A percentile compares a stretch with the other conserved stretches of the same genome.
phyloP scores from a whole-genome alignment of 1,140 invertebrate genomes.

The Anoplolepis gracilipes region DNA sequence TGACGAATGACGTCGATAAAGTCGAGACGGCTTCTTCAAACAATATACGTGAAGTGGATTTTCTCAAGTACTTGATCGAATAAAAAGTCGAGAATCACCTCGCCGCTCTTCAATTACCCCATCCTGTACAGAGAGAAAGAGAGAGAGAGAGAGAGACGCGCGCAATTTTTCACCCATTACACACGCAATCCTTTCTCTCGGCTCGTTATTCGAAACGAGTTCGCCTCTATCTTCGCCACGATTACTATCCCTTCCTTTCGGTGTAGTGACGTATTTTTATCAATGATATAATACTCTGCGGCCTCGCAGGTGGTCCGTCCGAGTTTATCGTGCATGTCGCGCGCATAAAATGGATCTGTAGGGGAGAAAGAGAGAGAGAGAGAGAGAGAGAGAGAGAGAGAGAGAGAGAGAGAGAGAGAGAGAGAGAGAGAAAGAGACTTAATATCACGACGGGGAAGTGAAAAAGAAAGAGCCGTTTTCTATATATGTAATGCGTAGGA shows the following conservation, averaged over 20 bases:
- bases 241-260: constrained; percentile 36
- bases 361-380: neutral
- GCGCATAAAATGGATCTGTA: constrained; percentile 1
- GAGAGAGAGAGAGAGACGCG: neutral
- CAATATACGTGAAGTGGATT: constrained; percentile 50
- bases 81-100: constrained; percentile 48
- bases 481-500: neutral
- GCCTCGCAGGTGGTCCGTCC: constrained; percentile 64
- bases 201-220: constrained; percentile 39
- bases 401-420: neutral
- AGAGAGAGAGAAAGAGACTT: neutral
- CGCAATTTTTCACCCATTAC: constrained; percentile 56
- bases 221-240: constrained; percentile 34
- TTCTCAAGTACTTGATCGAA: constrained; percentile 36
- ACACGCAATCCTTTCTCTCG: constrained; percentile 26
- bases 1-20: constrained; percentile 57
- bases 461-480: constrained; percentile 17
- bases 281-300: constrained; percentile 39
- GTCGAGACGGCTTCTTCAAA: constrained; percentile 48
- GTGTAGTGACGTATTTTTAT: constrained; percentile 48
- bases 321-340: constrained; percentile 50
- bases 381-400: neutral
- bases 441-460: constrained; percentile 1
- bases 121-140: neutral
- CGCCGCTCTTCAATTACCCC: constrained; percentile 50